Base-by-base conservation (phyloP, 2,113 vertebrate genomes). In the Anguilla japonica region DNA sequence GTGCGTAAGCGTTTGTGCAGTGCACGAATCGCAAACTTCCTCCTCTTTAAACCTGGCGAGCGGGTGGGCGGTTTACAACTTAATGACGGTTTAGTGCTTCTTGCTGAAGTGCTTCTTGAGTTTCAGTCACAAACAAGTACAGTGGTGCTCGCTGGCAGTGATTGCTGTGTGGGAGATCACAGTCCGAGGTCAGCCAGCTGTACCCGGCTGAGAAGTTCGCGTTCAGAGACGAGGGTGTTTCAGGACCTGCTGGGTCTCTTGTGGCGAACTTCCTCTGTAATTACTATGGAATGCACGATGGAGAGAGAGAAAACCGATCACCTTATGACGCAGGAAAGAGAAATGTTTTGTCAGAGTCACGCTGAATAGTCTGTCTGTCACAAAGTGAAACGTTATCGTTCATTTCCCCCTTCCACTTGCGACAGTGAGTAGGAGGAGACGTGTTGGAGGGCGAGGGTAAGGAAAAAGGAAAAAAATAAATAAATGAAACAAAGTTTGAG, bases 201-300 rank as follows among this genome's bases (percentile, higher is more conserved):
- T 41, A 16, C 41, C 56, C 63, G 82, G 82, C 82, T 63, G 29
- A 63, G 53, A 41, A 40, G 50, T 40, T 20, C 53, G 41, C 29
- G 15, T 63, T 60, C 41, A 40, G 53, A 63, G 53, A 63, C 71
- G 34, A 34, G 82, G 53, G 82, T 83, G 82, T 63, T 83, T 83
- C 82, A 60, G 82, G 34, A 34, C 53, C 22, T n/a, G 53, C 22
- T 63, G 60, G 29, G 82, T 15, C 29, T 34, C 15, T 50, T 57
- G 16, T 40, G 84, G 20, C 3, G 50, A 41, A 81, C 53, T 80
- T 86, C 78, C 79, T 86, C 40, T 86, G 85, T 63, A 86, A 86
- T 86, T 86, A 86, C 79, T 14, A 6, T 86, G 79, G 79, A 81
- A 81, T 86, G 85, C 34, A 34, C 79, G 11, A 60, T 40, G 53